Evolutionary conservation across 2,888 invertebrate species (phyloP), one percentile per base, ranked within the genome.

Genomic region (Polydrusus cervinus): DNA sequence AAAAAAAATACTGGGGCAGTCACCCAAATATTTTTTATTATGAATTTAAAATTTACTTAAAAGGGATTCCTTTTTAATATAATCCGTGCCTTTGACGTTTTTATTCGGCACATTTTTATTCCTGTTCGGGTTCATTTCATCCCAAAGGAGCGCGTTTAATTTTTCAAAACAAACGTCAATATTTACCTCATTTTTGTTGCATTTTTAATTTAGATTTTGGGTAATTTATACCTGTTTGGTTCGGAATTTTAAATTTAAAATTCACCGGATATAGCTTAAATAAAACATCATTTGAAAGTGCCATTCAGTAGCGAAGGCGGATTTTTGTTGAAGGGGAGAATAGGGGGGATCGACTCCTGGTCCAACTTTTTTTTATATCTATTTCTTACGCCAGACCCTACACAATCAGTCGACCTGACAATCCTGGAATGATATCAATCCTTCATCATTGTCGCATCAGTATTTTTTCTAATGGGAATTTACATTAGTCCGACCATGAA

Each of bases 151-250:
- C 30, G 11, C 30, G 53, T 53, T 53, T 30, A 53, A 53, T 53
- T 30, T 53, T 53, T 53, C 53, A 53, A 11, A 53, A 25, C 53
- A 53, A 53, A 53, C 25, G 53, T 53, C 53, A 53, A 53, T 53
- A 30, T 53, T 25, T 53, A 30, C 53, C 30, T 53, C 25, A 53
- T 25, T 53, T 25, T 25, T 30, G 25, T 25, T n/a, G 30, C 20
- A 53, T 53, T 53, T 20, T 53, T 53, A 30, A 53, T 53, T 20
- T 8, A 25, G 30, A 53, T 53, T 53, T 53, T 53, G 53, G 7
- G 51, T n/a, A n/a, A 53, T 53, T 53, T 53, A 53, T 53, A 53
- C 53, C 25, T 53, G 25, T 20, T 30, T 30, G 25, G 25, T 13
- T 53, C 53, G 25, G 53, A 30, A 30, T 53, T 53, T 53, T 13